phyloP scores from a whole-genome alignment of 53 echinoderm and acorn worm genomes.

The Arbacia lixula region DNA sequence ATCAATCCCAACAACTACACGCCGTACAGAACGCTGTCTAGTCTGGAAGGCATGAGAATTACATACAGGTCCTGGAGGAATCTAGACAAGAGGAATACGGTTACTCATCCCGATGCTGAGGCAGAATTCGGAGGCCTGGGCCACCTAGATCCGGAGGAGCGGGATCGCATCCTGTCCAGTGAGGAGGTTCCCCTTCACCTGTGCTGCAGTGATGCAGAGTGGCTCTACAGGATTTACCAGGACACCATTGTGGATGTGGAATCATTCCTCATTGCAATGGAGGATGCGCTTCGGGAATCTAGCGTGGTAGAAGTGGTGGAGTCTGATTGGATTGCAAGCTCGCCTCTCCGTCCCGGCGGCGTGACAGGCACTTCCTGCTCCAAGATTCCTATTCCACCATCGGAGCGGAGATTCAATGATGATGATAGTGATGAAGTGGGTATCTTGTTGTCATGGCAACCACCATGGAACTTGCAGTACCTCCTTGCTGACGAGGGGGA shows the following conservation, averaged over 20 bases:
- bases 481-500: not conserved
- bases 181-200: slow-evolving; percentile 86
- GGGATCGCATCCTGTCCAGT: slow-evolving; percentile 62
- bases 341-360: not conserved
- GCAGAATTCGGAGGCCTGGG: slow-evolving; percentile 79
- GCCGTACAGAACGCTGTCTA: slow-evolving; percentile 85
- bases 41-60: slow-evolving; percentile 74
- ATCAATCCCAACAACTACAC: slow-evolving; percentile 94
- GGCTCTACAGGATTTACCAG: slow-evolving; percentile 95
- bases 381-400: not conserved
- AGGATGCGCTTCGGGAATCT: slow-evolving; percentile 48
- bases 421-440: slow-evolving; percentile 19
- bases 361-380: not conserved
- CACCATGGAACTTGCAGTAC: slow-evolving; percentile 80
- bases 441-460: slow-evolving; percentile 71
- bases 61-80: slow-evolving; percentile 85
- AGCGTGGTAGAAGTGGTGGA: not conserved
- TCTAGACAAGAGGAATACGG: slow-evolving; percentile 58
- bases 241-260: slow-evolving; percentile 82
- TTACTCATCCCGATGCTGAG: slow-evolving; percentile 71
- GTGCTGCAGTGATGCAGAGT: slow-evolving; percentile 88
- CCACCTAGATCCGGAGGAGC: slow-evolving; percentile 69
- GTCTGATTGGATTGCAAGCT: not conserved
- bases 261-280: slow-evolving; percentile 51
- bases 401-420: not conserved